These are phyloP conservation scores for Progne subis DNA, from an alignment of 2,113 vertebrate genomes.

Conservation along the genomic window DNA sequence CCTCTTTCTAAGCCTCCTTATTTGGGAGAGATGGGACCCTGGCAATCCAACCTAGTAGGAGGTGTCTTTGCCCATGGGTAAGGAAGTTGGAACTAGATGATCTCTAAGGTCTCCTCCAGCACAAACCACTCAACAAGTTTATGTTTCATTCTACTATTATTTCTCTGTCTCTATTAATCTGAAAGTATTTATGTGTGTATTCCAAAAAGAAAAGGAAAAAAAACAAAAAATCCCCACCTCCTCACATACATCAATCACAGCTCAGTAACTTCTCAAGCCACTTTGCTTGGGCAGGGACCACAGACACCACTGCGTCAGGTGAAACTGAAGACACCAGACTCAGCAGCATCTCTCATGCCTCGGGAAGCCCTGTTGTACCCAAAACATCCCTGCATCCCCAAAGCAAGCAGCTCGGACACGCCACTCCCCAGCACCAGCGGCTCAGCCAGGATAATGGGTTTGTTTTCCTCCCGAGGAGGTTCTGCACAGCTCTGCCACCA, in stretches of 20 bases:
- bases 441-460: not conserved
- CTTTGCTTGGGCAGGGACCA: not conserved
- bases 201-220: not conserved
- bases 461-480: not conserved
- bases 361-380: not conserved
- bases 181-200: not conserved
- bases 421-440: rapidly evolving
- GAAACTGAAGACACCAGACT: not conserved
- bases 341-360: not conserved
- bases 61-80: not conserved
- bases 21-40: not conserved
- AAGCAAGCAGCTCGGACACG: rapidly evolving
- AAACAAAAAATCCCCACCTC: not conserved
- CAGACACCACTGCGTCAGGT: rapidly evolving
- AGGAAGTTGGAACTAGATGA: not conserved
- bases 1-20: not conserved
- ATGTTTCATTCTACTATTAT: not conserved
- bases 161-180: not conserved
- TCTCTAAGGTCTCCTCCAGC: not conserved
- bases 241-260: not conserved
- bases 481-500: not conserved
- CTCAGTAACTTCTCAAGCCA: not conserved
- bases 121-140: not conserved
- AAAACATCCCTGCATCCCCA: not conserved
- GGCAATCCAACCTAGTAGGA: not conserved